These are phyloP conservation scores for Erannis defoliaria DNA, from an alignment of 2,888 invertebrate species.

Conservation along the genomic window DNA sequence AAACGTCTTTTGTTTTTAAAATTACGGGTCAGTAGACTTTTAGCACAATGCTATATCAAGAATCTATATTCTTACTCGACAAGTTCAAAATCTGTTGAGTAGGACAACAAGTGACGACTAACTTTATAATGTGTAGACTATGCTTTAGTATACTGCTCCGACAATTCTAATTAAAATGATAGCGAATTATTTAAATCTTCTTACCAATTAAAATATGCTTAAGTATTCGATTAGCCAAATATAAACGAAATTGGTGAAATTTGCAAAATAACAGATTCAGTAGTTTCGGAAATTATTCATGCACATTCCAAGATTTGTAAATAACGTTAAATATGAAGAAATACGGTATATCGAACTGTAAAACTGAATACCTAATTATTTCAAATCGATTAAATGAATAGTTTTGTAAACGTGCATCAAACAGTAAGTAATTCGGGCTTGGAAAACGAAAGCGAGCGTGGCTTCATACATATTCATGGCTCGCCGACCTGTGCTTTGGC, in stretches of 20 bases:
- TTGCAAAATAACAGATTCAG: background rate
- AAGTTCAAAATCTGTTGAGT: too few species aligned
- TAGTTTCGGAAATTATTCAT: background rate
- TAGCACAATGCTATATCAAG: too few species aligned
- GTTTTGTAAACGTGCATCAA: conserved; percentile 17
- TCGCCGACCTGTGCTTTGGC: conserved; percentile 8
- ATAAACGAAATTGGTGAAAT: background rate
- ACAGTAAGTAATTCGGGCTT: conserved; percentile 21
- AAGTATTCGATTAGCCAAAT: background rate
- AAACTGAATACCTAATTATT: conserved; percentile 1
- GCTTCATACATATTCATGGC: conserved; percentile 31
- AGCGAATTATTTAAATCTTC: too few species aligned
- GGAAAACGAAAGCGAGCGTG: conserved; percentile 30
- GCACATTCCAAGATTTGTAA: background rate
- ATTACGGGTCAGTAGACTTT: background rate
- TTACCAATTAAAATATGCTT: too few species aligned
- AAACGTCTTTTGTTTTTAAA: conserved; percentile 16
- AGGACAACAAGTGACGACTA: too few species aligned
- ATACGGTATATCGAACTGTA: background rate
- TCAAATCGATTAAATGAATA: conserved; percentile 16
- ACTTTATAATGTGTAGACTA: too few species aligned
- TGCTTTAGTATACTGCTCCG: too few species aligned
- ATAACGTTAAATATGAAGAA: background rate
- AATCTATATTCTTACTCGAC: too few species aligned
- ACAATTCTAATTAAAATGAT: too few species aligned